Percentiles rank a stretch among this genome's conserved stretches.
phyloP scores from a whole-genome alignment of 1,140 invertebrate species.

The Drosophila busckii region DNA sequence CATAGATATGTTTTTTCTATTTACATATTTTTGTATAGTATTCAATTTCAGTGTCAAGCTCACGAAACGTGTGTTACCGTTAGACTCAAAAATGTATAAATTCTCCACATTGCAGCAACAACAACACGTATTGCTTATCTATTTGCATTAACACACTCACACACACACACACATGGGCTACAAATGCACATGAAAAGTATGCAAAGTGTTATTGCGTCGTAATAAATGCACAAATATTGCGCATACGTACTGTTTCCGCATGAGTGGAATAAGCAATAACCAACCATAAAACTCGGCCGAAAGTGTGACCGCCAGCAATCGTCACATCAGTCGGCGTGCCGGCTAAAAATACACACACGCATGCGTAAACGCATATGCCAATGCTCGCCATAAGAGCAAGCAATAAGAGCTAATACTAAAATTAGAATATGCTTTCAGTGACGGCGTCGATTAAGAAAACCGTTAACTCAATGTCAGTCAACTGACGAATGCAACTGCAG shows the following conservation, averaged over 20 bases:
- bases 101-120: slow-evolving; percentile 1
- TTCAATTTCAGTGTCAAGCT: slow-evolving; percentile 9
- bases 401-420: slow-evolving; percentile 25
- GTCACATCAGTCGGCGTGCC: slow-evolving; percentile 5
- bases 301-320: slow-evolving; percentile 58
- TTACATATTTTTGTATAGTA: background rate
- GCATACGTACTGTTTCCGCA: slow-evolving; percentile 61
- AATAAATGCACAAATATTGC: slow-evolving; percentile 36
- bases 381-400: slow-evolving; percentile 8
- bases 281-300: slow-evolving; percentile 57
- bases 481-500: slow-evolving; percentile 6
- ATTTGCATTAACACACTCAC: background rate
- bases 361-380: slow-evolving; percentile 20
- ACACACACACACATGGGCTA: background rate
- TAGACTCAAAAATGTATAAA: slow-evolving; percentile 22
- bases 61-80: slow-evolving; percentile 36
- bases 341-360: slow-evolving; percentile 9
- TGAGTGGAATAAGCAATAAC: slow-evolving; percentile 10
- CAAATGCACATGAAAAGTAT: slow-evolving; percentile 22
- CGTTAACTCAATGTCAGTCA: slow-evolving; percentile 56
- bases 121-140: slow-evolving; percentile 19
- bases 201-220: slow-evolving; percentile 44
- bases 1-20: background rate
- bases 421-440: slow-evolving; percentile 38
- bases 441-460: slow-evolving; percentile 47